Conservation (phyloP, 2,888 invertebrate species). For the Cataglyphis rosenhaueri region DNA sequence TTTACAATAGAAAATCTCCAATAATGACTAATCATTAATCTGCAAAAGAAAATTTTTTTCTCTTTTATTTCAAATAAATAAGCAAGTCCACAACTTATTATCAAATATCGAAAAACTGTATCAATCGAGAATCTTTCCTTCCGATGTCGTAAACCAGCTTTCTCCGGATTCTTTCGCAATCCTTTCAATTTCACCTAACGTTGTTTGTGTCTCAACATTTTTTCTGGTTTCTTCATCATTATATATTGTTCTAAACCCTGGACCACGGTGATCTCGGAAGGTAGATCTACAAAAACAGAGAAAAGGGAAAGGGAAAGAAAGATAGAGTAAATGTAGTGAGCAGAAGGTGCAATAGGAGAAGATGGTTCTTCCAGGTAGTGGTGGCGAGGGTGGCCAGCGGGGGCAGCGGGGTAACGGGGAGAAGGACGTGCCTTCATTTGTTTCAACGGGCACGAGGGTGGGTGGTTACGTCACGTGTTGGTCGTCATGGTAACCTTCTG, state of each 20-base stretch:
- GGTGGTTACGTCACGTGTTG: slow-evolving; percentile 85
- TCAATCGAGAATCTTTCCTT: background rate
- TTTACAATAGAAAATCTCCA: background rate
- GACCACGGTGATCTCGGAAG: slow-evolving; percentile 74
- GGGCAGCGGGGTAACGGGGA: slow-evolving; percentile 73
- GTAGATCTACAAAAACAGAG: slow-evolving; percentile 57
- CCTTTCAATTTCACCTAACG: slow-evolving; percentile 68
- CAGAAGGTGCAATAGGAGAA: slow-evolving; percentile 67
- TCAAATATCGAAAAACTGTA: background rate
- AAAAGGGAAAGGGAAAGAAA: slow-evolving; percentile 31
- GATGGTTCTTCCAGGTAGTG: slow-evolving; percentile 62
- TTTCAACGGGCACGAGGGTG: slow-evolving; percentile 84
- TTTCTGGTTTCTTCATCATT: background rate
- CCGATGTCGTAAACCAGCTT: slow-evolving; percentile 39
- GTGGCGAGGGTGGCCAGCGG: slow-evolving; percentile 55
- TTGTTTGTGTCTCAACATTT: slow-evolving; percentile 39
- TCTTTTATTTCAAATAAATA: background rate
- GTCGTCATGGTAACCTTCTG: slow-evolving; percentile 85
- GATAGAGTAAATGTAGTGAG: slow-evolving; percentile 46
- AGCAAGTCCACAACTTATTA: background rate
- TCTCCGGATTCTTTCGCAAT: slow-evolving; percentile 53
- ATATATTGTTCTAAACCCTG: slow-evolving; percentile 61
- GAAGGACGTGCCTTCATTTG: slow-evolving; percentile 85
- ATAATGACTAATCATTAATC: background rate
- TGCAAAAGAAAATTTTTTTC: background rate